phyloP scores from a whole-genome alignment of 1,140 invertebrate genomes.

The Bicyclus anynana region DNA sequence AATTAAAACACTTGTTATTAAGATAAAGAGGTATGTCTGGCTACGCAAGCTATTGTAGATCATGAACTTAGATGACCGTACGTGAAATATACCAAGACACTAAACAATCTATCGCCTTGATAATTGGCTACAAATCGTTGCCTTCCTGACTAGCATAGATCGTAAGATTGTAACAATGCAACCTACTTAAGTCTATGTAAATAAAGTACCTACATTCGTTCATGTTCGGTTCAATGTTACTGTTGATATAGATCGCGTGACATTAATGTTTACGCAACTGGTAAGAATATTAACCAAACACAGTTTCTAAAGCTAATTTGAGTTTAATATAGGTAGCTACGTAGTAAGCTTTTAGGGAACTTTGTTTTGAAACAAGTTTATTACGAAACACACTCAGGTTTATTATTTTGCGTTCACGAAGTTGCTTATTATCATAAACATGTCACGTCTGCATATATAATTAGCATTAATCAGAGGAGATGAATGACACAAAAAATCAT shows the following conservation, averaged over 20 bases:
- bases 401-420: not conserved
- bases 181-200: conserved; percentile 7
- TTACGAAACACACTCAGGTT: not conserved
- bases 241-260: not conserved
- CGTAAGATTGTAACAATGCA: not conserved
- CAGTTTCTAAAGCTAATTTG: conserved; percentile 5
- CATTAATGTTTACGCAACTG: not conserved
- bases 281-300: not conserved
- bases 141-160: not conserved
- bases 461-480: not conserved
- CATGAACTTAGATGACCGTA: not conserved
- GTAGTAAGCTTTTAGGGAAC: not conserved
- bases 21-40: too few species aligned
- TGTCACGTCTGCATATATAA: not conserved
- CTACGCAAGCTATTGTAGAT: not conserved
- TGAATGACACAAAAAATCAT: not conserved
- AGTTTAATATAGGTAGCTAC: conserved; percentile 9
- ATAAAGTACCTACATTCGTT: not conserved
- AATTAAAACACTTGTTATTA: too few species aligned
- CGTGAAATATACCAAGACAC: not conserved
- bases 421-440: not conserved
- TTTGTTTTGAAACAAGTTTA: not conserved
- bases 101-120: not conserved
- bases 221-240: not conserved
- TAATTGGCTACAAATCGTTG: conserved; percentile 1